phyloP scores from a whole-genome alignment of 2,113 vertebrate species.

The Sapayoa aenigma region DNA sequence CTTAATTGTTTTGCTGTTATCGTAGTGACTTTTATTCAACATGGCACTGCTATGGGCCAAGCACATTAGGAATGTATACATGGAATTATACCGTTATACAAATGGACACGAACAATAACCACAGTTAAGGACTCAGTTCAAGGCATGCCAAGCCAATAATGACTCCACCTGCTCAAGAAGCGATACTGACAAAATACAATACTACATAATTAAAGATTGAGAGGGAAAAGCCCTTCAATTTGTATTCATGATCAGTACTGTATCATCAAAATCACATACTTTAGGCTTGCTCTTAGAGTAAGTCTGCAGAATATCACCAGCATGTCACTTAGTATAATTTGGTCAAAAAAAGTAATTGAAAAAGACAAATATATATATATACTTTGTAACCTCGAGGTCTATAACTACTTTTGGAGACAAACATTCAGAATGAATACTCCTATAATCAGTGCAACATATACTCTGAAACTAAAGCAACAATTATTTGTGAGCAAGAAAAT shows the following conservation, averaged over 20 bases:
- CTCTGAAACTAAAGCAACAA: not conserved
- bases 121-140: not conserved
- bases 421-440: not conserved
- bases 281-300: not conserved
- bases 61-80: not conserved
- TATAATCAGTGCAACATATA: not conserved
- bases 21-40: not conserved
- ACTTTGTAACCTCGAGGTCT: not conserved
- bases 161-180: not conserved
- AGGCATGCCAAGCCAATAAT: not conserved
- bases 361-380: not conserved
- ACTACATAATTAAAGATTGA: not conserved
- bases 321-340: not conserved
- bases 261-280: not conserved
- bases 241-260: not conserved
- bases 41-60: not conserved
- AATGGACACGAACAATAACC: not conserved
- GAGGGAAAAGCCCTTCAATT: not conserved
- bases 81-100: not conserved
- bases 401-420: not conserved
- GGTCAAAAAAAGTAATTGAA: not conserved
- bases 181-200: not conserved
- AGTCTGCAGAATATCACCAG: fast-evolving
- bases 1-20: not conserved
- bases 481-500: not conserved